Conservation (phyloP, 2,888 invertebrate genomes). For the Argyra leucocephala region DNA sequence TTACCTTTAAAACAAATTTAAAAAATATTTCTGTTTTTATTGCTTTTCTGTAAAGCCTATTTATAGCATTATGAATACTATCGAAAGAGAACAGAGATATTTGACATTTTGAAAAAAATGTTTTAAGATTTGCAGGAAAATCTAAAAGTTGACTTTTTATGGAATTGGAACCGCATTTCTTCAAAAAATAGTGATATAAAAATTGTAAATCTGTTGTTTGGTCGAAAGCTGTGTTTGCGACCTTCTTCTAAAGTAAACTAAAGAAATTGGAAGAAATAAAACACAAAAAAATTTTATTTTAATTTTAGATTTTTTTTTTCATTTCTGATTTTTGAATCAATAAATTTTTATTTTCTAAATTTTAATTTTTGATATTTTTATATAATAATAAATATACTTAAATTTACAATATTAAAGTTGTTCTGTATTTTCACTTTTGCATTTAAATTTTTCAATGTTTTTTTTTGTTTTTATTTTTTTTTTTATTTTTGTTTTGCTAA, state of each 20-base stretch:
- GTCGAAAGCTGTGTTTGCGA: neutral
- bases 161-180: no score
- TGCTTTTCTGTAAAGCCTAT: no score
- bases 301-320: neutral
- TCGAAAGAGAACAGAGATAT: no score
- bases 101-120: no score
- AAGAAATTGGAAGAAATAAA: neutral
- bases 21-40: no score
- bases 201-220: no score
- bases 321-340: neutral
- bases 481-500: neutral
- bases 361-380: constrained; percentile 1
- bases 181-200: no score
- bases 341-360: constrained; percentile 4
- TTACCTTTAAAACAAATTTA: no score
- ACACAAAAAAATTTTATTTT: neutral
- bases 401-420: constrained; percentile 6
- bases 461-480: neutral
- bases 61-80: no score
- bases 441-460: neutral
- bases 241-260: neutral
- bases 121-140: no score
- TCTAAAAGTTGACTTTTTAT: no score
- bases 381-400: constrained; percentile 6
- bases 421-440: neutral